phyloP scores from a whole-genome alignment of 2,888 invertebrate genomes.

The Phasia obesa region DNA sequence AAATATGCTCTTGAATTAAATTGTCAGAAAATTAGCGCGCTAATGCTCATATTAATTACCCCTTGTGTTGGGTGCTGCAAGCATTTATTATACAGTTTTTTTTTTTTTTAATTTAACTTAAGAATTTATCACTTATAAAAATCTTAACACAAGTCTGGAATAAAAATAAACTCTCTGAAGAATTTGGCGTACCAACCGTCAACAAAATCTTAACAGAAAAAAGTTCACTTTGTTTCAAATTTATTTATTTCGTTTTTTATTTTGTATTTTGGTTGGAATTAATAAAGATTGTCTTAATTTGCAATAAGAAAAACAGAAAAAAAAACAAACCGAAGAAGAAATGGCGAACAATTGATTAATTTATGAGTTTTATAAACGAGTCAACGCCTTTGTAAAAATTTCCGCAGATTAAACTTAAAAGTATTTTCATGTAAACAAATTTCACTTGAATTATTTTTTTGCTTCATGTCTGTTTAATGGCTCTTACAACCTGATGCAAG shows the following conservation, averaged over 20 bases:
- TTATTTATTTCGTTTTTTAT: conserved; percentile 26
- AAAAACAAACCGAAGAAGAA: conserved; percentile 27
- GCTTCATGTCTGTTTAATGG: conserved; percentile 27
- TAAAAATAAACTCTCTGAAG: conserved; percentile 49
- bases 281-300: conserved; percentile 70
- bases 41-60: conserved; percentile 73
- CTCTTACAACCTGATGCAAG: conserved; percentile 28
- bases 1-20: conserved; percentile 52
- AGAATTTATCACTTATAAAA: conserved; percentile 63
- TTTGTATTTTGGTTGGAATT: conserved; percentile 52
- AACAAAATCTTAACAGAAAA: conserved; percentile 41
- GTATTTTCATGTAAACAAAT: conserved; percentile 67
- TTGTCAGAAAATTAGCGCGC: conserved; percentile 72
- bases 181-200: conserved; percentile 50
- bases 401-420: conserved; percentile 68
- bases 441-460: conserved; percentile 42
- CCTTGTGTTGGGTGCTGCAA: conserved; percentile 61
- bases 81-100: conserved; percentile 49
- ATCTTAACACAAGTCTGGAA: conserved; percentile 59
- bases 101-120: conserved; percentile 45
- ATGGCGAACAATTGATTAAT: conserved; percentile 67
- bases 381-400: conserved; percentile 69
- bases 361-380: conserved; percentile 66
- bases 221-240: conserved; percentile 19
- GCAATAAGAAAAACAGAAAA: conserved; percentile 38